Base-by-base conservation (phyloP, 1,140 invertebrate species). In the Anagrus nilaparvatae region DNA sequence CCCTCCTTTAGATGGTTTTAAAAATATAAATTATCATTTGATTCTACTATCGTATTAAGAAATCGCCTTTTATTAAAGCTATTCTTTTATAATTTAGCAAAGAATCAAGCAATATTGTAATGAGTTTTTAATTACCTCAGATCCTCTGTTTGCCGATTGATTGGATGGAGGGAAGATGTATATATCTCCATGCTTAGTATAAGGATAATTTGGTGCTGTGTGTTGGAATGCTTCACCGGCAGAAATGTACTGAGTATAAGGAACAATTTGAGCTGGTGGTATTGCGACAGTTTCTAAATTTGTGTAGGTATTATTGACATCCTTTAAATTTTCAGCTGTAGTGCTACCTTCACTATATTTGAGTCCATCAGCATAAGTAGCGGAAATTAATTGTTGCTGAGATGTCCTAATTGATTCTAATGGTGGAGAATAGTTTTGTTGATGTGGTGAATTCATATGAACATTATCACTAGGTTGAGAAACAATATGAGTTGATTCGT, bases 281-380 rank as follows among this genome's bases (percentile, higher is more conserved):
- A 65, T 44, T 0, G 62, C 52, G 0, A 66, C 67, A 0, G 65
- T 63, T 35, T 65, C 66, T 4, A 69, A 44, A 0, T 62, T 69
- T 3, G 67, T 63, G 29, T 69, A 65, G 3, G 66, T 68, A 29
- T 56, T 67, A 5, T 39, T 38, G 1, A 54, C 52, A 1, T 48
- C 49, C 35, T 69, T 68, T 16, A 68, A 55, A 14, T 48, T 52
- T 0, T 65, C 64, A 4, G 56, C 34, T 1, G 59, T 46, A 0
- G 46, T 50, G 2, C 52, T 52, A 0, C 55, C 29, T 3, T 56
- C 50, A 2, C 56, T 59, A 44, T 60, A 63, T 37, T 63, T 63
- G 24, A 63, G 46, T 14, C 46, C 53, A 7, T 44, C 47, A 3
- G 48, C 35, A n/a, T 55, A 56, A 6, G 51, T 49, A 17, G 50